Percentiles rank a stretch among this genome's conserved stretches.
Conservation (phyloP, 2,113 vertebrate species). For the Craseonycteris thonglongyai region DNA sequence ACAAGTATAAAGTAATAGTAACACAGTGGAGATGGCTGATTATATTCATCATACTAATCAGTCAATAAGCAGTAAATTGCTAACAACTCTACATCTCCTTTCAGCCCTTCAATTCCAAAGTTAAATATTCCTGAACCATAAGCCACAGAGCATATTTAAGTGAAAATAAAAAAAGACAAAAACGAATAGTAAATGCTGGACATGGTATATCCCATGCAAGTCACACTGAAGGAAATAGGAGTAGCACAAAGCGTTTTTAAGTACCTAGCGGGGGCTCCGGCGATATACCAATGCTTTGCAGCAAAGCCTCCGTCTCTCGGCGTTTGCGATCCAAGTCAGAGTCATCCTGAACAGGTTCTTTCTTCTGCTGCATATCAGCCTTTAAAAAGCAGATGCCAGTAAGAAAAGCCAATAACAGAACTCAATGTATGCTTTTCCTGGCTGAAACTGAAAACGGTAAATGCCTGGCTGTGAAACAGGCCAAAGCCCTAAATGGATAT, state of each 20-base stretch:
- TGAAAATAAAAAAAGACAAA: neutral
- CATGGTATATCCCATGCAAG: constrained; percentile 5
- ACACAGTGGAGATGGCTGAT: neutral
- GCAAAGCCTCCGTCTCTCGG: constrained; percentile 94
- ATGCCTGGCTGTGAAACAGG: neutral
- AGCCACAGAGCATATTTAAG: neutral
- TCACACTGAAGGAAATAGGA: too few species aligned
- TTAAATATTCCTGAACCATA: neutral
- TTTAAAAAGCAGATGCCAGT: constrained; percentile 34
- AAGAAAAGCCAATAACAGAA: neutral
- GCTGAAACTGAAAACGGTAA: neutral
- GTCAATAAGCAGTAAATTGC: neutral
- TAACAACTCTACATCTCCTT: neutral
- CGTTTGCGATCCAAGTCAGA: constrained; percentile 96
- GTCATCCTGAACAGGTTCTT: constrained; percentile 88
- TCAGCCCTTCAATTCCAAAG: constrained; percentile 34
- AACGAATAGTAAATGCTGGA: neutral
- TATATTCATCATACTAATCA: too few species aligned
- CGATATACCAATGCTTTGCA: constrained; percentile 98
- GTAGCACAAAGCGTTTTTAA: neutral
- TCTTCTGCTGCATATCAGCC: constrained; percentile 93
- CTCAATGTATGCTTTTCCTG: neutral
- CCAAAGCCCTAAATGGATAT: neutral
- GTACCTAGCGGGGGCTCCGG: constrained; percentile 96
- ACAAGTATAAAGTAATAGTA: neutral